Evolutionary conservation across 1,140 invertebrate species (phyloP).

Genomic region (Colletes latitarsis): DNA sequence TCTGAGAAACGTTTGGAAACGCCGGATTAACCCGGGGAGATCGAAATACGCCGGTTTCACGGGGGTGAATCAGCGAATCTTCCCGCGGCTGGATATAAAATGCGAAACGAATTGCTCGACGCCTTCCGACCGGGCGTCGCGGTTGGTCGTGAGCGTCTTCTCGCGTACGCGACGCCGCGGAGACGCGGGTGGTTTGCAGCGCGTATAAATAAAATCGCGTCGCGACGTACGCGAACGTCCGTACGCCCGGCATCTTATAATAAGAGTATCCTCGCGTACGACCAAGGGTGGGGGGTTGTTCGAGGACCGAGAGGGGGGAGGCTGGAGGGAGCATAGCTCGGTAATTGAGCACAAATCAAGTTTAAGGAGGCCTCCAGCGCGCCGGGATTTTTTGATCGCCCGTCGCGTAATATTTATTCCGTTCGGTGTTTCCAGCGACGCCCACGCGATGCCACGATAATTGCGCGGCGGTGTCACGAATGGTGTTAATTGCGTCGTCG

Average conservation of each 20-base stretch:
- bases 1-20: no score
- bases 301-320: not conserved
- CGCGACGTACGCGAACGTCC: constrained; percentile 62
- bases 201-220: constrained; percentile 79
- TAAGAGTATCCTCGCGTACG: constrained; percentile 34
- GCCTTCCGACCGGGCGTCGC: constrained; percentile 38
- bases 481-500: constrained; percentile 55
- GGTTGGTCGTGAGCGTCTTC: constrained; percentile 1
- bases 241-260: constrained; percentile 58
- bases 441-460: constrained; percentile 57
- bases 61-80: constrained; percentile 55
- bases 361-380: constrained; percentile 61
- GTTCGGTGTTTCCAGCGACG: constrained; percentile 32
- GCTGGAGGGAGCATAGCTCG: constrained; percentile 48
- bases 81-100: constrained; percentile 74
- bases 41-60: constrained; percentile 73
- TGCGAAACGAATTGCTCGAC: constrained; percentile 74
- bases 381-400: constrained; percentile 32
- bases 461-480: constrained; percentile 39
- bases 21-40: constrained; percentile 31
- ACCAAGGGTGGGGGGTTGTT: not conserved
- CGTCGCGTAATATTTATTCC: constrained; percentile 54
- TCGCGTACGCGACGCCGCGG: constrained; percentile 53
- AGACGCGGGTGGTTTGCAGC: constrained; percentile 71
- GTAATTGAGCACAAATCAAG: constrained; percentile 82